Base-by-base conservation (phyloP, 2,113 vertebrate species). In the Athene cunicularia region DNA sequence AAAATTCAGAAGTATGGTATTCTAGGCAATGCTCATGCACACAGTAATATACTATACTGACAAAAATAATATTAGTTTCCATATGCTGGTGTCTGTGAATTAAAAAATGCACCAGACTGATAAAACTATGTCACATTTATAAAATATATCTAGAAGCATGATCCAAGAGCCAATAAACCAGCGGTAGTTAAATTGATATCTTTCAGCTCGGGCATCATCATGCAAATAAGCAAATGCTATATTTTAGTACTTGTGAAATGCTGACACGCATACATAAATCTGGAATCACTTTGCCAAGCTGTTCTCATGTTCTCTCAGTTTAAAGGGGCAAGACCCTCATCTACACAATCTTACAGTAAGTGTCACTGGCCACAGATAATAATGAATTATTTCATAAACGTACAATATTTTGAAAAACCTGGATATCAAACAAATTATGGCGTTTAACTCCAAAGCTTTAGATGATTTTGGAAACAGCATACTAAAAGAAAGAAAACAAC, bases 171-270 rank as follows among this genome's bases (percentile, higher is more conserved):
- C 68, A 92, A 56, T 85, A 92, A 85, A 85, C 4, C 53, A 75
- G 30, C 23, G 17, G 80, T 23, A 79, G 59, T 68, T 80, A 80
- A 92, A 96, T 18, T 66, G 86, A 21, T 85, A 62, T 47, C 53
- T 72, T 89, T 58, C 84, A 93, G 66, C 73, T 87, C 0, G 0
- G 84, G 70, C 68, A 92, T 75, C 93, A 79, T 74, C 85, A 91
- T 91, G 84, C 87, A 90, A 93, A 96, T 79, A 82, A 91, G 74
- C 77, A 85, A 84, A 76, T 41, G 86, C 35, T 85, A 0, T 85
- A 94, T 97, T 96, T 95, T 91, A 93, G 89, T 47, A 85, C 89
- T 92, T 82, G 73, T 89, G 86, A 96, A 97, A 86, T 53, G 83
- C 91, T 97, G 94, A 94, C 74, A 84, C 22, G 84, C 83, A 93